Conservation (phyloP, 2,797 vertebrate species). For the Enteromius trimaculatus region DNA sequence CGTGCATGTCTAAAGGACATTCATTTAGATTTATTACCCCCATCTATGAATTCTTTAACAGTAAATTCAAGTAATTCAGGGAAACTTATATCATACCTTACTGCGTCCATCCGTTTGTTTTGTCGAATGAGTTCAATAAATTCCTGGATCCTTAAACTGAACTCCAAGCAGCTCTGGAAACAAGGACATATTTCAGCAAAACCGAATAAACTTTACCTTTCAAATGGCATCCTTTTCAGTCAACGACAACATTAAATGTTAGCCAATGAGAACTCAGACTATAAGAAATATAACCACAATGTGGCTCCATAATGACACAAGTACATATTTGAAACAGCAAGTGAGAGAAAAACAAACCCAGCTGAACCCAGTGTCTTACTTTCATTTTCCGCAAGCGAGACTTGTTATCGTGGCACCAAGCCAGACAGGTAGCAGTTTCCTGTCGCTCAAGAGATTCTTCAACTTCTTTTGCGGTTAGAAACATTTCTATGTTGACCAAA, state of each 20-base stretch:
- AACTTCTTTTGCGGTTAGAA: conserved; percentile 98
- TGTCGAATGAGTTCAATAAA: conserved; percentile 99
- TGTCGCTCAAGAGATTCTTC: conserved; percentile 98
- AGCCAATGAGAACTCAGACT: neutral
- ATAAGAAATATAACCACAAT: neutral
- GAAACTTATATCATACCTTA: conserved; percentile 82
- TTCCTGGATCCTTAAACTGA: conserved; percentile 99
- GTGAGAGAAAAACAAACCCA: neutral
- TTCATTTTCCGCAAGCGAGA: conserved; percentile 99
- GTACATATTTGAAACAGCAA: neutral
- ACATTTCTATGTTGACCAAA: conserved; percentile 99
- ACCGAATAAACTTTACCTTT: neutral
- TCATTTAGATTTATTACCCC: neutral
- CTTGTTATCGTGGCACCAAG: conserved; percentile 99
- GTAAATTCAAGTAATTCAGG: neutral
- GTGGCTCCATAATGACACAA: neutral
- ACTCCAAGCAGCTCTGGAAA: conserved; percentile 96
- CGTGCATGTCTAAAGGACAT: conserved; percentile 87
- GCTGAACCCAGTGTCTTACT: conserved; percentile 71
- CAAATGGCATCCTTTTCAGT: neutral
- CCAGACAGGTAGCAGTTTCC: conserved; percentile 96
- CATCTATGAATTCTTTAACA: neutral
- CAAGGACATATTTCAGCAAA: conserved; percentile 57
- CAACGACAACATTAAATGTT: neutral
- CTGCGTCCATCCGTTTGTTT: conserved; percentile 98